These are phyloP conservation scores for Bemisia tabaci DNA, from an alignment of 1,140 invertebrate genomes.

Conservation along the genomic window DNA sequence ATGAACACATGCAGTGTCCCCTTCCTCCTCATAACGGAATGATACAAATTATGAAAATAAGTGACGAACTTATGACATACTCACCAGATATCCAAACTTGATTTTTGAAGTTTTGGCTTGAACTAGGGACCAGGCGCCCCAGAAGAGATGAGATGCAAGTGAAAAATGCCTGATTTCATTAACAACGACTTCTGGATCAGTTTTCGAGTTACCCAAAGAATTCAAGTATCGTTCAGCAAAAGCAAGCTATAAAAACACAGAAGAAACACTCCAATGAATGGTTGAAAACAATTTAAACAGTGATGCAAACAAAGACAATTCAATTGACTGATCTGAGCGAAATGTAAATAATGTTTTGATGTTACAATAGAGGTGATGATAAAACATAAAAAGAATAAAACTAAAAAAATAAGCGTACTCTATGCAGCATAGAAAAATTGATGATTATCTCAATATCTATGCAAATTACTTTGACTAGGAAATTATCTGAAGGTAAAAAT, in stretches of 20 bases:
- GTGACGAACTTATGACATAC: too few species aligned
- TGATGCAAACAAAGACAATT: neutral
- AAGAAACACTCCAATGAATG: neutral
- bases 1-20: too few species aligned
- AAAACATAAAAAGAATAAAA: too few species aligned
- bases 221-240: constrained; percentile 22
- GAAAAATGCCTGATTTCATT: constrained; percentile 68
- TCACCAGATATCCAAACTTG: constrained; percentile 89
- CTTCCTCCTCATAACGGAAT: too few species aligned
- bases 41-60: too few species aligned
- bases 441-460: too few species aligned
- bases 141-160: constrained; percentile 82
- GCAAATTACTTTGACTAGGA: too few species aligned
- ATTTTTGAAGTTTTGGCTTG: constrained; percentile 79
- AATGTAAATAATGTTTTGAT: neutral
- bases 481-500: too few species aligned
- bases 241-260: constrained; percentile 15
- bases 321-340: neutral
- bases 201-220: constrained; percentile 9
- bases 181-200: constrained; percentile 34
- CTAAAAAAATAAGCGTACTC: too few species aligned
- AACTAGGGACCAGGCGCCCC: constrained; percentile 81
- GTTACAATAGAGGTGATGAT: neutral
- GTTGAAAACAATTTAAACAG: neutral
- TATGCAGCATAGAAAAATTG: too few species aligned